phyloP scores from a whole-genome alignment of 1,140 invertebrate genomes.

The Magallana angulata region DNA sequence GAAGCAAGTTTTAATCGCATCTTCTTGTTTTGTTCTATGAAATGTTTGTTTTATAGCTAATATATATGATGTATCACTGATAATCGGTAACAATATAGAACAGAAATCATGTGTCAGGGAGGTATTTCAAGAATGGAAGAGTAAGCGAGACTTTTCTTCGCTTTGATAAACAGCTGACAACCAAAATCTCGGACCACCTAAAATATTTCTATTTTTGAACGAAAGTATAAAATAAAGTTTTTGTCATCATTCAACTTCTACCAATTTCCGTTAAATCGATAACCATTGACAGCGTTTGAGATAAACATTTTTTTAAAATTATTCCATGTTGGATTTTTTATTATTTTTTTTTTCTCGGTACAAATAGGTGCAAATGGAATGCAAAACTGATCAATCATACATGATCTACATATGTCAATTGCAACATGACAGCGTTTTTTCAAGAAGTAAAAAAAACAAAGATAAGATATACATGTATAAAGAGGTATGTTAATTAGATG shows the following conservation, averaged over 20 bases:
- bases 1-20: background rate
- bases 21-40: conserved; percentile 23
- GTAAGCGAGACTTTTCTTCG: background rate
- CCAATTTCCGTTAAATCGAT: background rate
- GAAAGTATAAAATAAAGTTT: background rate
- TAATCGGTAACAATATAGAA: conserved; percentile 26
- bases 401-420: too few relatives aligned
- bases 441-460: too few relatives aligned
- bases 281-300: background rate
- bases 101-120: background rate
- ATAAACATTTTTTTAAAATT: too few relatives aligned
- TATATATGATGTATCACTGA: conserved; percentile 34
- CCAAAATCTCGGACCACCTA: background rate
- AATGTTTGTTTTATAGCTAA: conserved; percentile 37
- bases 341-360: background rate
- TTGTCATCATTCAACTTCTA: conserved; percentile 15
- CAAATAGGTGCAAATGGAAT: background rate
- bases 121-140: conserved; percentile 14
- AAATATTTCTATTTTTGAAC: conserved; percentile 20
- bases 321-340: background rate
- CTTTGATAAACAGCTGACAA: background rate
- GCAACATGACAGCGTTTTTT: too few relatives aligned
- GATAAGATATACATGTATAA: too few relatives aligned
- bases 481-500: too few relatives aligned
- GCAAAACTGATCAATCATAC: conserved; percentile 2